Evolutionary conservation across 2,888 invertebrate species (phyloP), one percentile per base, ranked within the genome.

Genomic region (Dexiosoma caninum): DNA sequence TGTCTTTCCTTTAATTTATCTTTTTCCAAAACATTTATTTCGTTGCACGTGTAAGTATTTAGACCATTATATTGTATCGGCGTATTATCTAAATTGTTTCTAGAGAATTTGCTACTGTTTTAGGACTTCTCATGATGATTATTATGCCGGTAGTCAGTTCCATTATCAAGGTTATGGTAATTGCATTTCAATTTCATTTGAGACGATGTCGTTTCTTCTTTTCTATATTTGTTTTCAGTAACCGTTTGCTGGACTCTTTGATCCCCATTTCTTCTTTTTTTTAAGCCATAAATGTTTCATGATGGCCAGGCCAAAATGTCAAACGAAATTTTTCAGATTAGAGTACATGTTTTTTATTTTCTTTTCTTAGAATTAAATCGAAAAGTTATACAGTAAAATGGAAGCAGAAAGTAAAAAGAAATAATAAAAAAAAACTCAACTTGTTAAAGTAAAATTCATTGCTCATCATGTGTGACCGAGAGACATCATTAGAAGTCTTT

Each of bases 301-400:
- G 49, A 16, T 69, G 72, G 27, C 77, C 57, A 70, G 67, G 57
- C 69, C 27, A 74, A 59, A 64, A 60, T 81, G 62, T 77, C 67
- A 77, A 72, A 72, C 35, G 71, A 80, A 80, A 80, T 80, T 76
- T 51, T 59, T 51, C 64, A 53, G 75, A 59, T 79, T 75, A 70
- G 16, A 53, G 42, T 3, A 27, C 6, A 49, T 66, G 62, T 14
- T 57, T 32, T 42, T 46, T n/a, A 19, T 16, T 14, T 2, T 3
- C 40, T 44, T 9, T 32, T 40, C 16, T n/a, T 32, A 42, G 23
- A 14, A 59, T 51, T 59, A 69, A 19, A 53, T 49, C 53, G 16
- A 35, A 27, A 67, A 66, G 27, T 14, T 69, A 23, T 10, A 9
- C 6, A 30, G 7, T n/a, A n/a, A 44, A 23, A 42, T 14, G 0